phyloP scores from a whole-genome alignment of 2,797 vertebrate species.

The Rhinichthys osculus region DNA sequence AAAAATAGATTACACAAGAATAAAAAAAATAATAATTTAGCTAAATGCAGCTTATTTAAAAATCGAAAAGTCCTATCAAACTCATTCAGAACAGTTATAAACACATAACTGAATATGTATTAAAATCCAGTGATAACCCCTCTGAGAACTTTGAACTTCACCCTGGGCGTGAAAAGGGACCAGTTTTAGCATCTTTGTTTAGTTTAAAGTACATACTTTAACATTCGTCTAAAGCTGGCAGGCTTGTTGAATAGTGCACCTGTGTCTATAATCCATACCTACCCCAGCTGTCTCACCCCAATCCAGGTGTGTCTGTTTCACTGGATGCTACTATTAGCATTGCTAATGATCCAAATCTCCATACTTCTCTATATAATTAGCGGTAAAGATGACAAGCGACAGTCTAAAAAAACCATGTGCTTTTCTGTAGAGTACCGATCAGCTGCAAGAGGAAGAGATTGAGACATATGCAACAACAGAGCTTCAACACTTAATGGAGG shows the following conservation, averaged over 20 bases:
- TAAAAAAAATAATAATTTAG: background rate
- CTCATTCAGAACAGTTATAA: background rate
- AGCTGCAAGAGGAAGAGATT: constrained; percentile 22
- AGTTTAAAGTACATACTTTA: constrained; percentile 35
- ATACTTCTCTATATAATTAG: constrained; percentile 66
- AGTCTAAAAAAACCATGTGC: constrained; percentile 42
- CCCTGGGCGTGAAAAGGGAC: background rate
- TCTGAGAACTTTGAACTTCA: constrained; percentile 5
- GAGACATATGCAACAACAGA: constrained; percentile 3
- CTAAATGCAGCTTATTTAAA: background rate
- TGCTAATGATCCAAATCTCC: constrained; percentile 66
- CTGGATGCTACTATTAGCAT: constrained; percentile 64
- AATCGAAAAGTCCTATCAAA: background rate
- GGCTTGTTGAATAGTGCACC: constrained; percentile 60
- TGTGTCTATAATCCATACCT: constrained; percentile 65
- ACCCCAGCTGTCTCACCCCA: constrained; percentile 64
- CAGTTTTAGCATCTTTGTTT: constrained; percentile 45
- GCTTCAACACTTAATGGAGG: constrained; percentile 3
- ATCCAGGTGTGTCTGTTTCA: constrained; percentile 66
- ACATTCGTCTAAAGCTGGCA: constrained; percentile 36
- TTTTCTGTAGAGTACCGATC: constrained; percentile 49
- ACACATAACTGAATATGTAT: background rate
- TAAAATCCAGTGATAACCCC: background rate
- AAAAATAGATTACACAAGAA: background rate
- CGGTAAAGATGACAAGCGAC: constrained; percentile 60